These are phyloP conservation scores for Pseudocheirus occidentalis DNA, from an alignment of 2,797 vertebrate species.

Conservation along the genomic window DNA sequence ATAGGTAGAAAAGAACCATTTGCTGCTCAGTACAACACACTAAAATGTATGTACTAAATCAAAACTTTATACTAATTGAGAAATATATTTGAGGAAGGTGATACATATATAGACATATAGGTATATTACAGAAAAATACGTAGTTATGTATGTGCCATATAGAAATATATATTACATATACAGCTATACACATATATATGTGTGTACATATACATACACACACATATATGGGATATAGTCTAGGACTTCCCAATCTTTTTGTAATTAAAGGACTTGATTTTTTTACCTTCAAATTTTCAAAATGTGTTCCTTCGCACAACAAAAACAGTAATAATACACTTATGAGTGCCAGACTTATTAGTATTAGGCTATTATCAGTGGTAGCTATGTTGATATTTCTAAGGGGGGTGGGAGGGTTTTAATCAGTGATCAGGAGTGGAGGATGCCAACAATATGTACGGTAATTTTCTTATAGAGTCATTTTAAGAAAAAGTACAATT, in stretches of 20 bases:
- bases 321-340: not conserved
- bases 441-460: too few relatives aligned
- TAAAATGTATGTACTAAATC: not conserved
- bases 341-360: not conserved
- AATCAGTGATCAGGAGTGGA: not conserved
- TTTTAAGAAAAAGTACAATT: not conserved
- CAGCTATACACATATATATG: too few relatives aligned
- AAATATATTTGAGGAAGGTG: not conserved
- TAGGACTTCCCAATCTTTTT: not conserved
- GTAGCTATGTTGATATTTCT: not conserved
- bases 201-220: not conserved
- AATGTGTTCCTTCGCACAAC: not conserved
- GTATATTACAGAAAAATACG: not conserved
- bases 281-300: not conserved
- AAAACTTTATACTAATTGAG: not conserved
- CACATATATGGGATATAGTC: not conserved
- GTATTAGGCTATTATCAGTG: not conserved
- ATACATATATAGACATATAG: not conserved
- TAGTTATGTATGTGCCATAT: not conserved
- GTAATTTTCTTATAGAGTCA: not conserved
- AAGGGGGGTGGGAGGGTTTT: too few relatives aligned
- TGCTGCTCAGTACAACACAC: not conserved
- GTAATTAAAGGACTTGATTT: not conserved
- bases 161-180: not conserved
- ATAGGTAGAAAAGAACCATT: not conserved